Conservation (phyloP, 2,888 invertebrate species). For the Hydraecia micacea region DNA sequence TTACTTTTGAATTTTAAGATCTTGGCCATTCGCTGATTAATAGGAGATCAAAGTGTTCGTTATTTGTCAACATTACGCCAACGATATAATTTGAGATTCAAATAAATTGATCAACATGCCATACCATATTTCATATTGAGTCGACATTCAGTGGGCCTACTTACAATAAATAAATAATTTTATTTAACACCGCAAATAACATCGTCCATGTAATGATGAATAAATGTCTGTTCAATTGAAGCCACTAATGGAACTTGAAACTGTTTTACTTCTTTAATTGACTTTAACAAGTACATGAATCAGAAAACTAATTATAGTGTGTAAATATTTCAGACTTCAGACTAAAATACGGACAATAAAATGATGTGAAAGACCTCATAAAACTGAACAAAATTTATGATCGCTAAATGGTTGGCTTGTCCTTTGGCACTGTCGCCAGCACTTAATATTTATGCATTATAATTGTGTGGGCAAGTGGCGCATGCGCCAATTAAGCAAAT, state of each 20-base stretch:
- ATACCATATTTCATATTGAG: constrained; percentile 45
- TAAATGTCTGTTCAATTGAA: constrained; percentile 57
- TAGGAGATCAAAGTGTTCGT: constrained; percentile 32
- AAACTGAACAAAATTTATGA: constrained; percentile 66
- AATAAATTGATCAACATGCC: constrained; percentile 53
- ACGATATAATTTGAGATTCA: constrained; percentile 53
- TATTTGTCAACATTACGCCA: constrained; percentile 54
- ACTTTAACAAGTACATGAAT: constrained; percentile 54
- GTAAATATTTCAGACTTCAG: constrained; percentile 55
- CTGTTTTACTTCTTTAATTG: constrained; percentile 59
- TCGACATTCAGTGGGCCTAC: constrained; percentile 36
- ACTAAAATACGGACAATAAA: constrained; percentile 61
- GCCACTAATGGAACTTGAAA: constrained; percentile 47
- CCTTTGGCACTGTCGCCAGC: constrained; percentile 66
- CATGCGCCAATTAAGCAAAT: constrained; percentile 76
- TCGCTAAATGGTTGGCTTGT: constrained; percentile 68
- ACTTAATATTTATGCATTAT: constrained; percentile 67
- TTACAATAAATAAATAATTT: constrained; percentile 48
- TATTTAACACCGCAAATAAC: constrained; percentile 47
- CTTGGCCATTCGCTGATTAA: constrained; percentile 38
- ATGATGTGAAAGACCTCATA: constrained; percentile 70
- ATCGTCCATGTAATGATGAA: constrained; percentile 38
- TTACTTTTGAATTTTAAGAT: constrained; percentile 29
- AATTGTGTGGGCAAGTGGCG: constrained; percentile 71
- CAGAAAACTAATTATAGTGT: constrained; percentile 55